These are phyloP conservation scores for Aporophyla lueneburgensis DNA, from an alignment of 2,888 invertebrate genomes.

Conservation along the genomic window DNA sequence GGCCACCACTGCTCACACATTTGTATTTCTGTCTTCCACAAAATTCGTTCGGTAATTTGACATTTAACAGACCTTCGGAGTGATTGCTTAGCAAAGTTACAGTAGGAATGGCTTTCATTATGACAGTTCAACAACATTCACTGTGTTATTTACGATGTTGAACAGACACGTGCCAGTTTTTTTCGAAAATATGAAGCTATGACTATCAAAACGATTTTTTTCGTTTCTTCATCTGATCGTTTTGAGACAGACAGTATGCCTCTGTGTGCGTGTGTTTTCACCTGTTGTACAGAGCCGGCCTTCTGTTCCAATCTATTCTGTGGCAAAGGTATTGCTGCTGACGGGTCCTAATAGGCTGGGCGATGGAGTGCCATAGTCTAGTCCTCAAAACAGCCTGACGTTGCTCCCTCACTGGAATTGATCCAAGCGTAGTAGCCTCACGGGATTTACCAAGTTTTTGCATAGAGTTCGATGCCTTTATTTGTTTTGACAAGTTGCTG, in stretches of 20 bases:
- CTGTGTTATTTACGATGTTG: too few species aligned
- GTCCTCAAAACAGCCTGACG: conserved; percentile 28
- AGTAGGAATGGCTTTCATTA: too few species aligned
- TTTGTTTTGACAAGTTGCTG: conserved; percentile 29
- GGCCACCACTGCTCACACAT: too few species aligned
- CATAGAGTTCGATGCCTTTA: conserved; percentile 3
- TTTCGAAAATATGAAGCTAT: too few species aligned
- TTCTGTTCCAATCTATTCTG: conserved; percentile 18
- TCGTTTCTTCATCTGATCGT: background rate
- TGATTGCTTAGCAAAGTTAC: too few species aligned
- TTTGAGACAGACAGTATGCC: background rate
- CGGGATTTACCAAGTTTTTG: conserved; percentile 13
- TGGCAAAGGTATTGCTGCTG: conserved; percentile 32
- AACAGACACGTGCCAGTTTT: too few species aligned
- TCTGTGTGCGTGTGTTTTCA: background rate
- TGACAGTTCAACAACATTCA: too few species aligned
- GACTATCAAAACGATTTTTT: too few species aligned
- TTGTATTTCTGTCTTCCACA: too few species aligned
- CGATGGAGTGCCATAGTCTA: conserved; percentile 47
- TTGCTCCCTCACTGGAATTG: conserved; percentile 50
- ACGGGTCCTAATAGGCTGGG: conserved; percentile 44
- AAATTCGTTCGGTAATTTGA: too few species aligned
- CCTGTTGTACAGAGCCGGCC: background rate
- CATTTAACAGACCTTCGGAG: too few species aligned
- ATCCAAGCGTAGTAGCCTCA: conserved; percentile 19